A percentile compares a stretch with the other conserved stretches of the same genome.
Evolutionary conservation across 2,797 vertebrate species (phyloP).

Genomic region (Manis javanica): DNA sequence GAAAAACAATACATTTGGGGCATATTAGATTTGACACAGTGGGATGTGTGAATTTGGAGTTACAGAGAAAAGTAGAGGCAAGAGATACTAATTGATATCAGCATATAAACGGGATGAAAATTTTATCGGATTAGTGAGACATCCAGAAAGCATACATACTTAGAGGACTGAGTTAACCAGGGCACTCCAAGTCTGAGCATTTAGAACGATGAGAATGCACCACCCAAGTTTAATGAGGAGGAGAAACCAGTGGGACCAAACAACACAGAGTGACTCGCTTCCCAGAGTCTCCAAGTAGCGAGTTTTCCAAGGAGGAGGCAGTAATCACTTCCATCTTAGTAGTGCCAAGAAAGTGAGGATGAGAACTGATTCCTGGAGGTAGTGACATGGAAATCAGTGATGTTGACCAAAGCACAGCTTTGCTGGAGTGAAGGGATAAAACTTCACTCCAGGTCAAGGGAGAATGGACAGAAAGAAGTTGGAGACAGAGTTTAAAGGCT

Average conservation of each 20-base stretch:
- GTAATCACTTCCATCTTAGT: not conserved
- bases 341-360: not conserved
- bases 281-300: not conserved
- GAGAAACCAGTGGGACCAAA: not conserved
- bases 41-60: not conserved
- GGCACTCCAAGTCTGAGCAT: not conserved
- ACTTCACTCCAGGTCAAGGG: not conserved
- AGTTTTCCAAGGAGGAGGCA: not conserved
- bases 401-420: not conserved
- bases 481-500: not conserved
- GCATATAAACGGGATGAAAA: not conserved
- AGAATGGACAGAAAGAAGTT: not conserved
- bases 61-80: not conserved
- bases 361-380: not conserved
- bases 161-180: not conserved
- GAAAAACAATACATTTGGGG: not conserved
- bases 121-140: not conserved
- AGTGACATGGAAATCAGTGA: not conserved
- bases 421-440: not conserved
- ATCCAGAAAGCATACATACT: not conserved
- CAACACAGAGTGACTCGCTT: not conserved
- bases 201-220: not conserved
- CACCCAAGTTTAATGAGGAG: not conserved
- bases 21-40: constrained; percentile 32
- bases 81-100: not conserved